Percentiles rank a stretch among this genome's conserved stretches.
Evolutionary conservation across 2,797 vertebrate genomes (phyloP).

Genomic region (Notoglanidium macrostoma): DNA sequence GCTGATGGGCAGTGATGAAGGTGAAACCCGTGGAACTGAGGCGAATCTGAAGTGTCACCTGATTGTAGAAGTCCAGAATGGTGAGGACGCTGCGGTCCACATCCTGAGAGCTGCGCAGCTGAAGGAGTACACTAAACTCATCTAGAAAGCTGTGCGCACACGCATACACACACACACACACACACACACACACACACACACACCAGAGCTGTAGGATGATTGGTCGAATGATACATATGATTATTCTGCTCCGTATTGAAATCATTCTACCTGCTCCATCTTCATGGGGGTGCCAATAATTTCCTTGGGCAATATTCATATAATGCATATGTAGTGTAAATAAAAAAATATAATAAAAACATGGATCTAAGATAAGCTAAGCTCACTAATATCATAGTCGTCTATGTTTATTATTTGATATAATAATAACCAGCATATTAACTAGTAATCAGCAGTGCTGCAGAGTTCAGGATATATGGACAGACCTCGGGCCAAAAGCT

Average conservation of each 20-base stretch:
- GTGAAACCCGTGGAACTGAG: conserved; percentile 68
- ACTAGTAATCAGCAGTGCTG: not conserved
- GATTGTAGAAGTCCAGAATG: conserved; percentile 74
- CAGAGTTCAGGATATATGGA: not conserved
- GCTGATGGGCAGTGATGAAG: conserved; percentile 76
- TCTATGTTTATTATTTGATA: not conserved
- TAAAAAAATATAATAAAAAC: not conserved
- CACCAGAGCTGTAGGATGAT: not conserved
- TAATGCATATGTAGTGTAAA: not conserved
- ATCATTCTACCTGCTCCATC: not conserved
- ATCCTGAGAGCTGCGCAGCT: conserved; percentile 71
- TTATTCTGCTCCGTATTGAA: not conserved
- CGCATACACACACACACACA: conserved; percentile 12
- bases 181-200: conserved; percentile 2
- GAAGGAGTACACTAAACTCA: conserved; percentile 78
- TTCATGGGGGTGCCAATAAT: not conserved
- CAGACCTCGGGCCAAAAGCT: conserved; percentile 76
- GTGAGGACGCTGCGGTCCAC: conserved; percentile 78
- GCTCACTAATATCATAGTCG: not conserved
- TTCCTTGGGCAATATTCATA: not conserved
- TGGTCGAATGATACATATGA: not conserved
- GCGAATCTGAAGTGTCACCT: conserved; percentile 79
- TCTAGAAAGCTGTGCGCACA: conserved; percentile 74
- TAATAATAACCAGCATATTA: not conserved
- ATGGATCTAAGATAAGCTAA: not conserved